A percentile compares a stretch with the other conserved stretches of the same genome.
Conservation (phyloP, 2,797 vertebrate species). For the Hapalemur alaotrensis region DNA sequence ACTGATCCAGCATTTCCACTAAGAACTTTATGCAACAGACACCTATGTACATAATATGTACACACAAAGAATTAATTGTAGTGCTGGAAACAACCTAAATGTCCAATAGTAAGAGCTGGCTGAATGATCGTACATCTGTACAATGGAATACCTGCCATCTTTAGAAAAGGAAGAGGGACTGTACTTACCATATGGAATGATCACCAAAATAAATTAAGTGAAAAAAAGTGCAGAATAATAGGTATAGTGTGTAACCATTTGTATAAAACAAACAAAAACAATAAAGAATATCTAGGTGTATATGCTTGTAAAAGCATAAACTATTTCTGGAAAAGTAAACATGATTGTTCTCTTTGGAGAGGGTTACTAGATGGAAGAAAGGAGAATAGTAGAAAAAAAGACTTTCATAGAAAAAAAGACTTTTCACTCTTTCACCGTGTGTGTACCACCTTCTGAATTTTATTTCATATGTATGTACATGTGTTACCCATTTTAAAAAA, state of each 20-base stretch:
- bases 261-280: not conserved
- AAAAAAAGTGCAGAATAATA: constrained; percentile 39
- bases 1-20: constrained; percentile 14
- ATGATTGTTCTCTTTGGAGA: not conserved
- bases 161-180: constrained; percentile 25
- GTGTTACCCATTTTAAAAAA: constrained; percentile 33
- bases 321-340: constrained; percentile 9
- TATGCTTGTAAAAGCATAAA: not conserved
- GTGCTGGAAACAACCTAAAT: constrained; percentile 27
- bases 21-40: constrained; percentile 40
- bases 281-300: not conserved
- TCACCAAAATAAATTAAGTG: not conserved
- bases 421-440: not conserved
- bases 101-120: not conserved
- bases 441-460: constrained; percentile 16
- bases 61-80: not conserved
- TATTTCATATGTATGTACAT: not conserved
- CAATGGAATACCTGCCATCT: not conserved
- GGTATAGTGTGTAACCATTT: not conserved
- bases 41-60: not conserved
- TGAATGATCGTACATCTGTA: not conserved
- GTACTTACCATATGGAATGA: not conserved
- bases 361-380: not conserved
- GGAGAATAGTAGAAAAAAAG: not conserved
- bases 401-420: not conserved